phyloP scores from a whole-genome alignment of 2,113 vertebrate species.

The Steatornis caripensis region DNA sequence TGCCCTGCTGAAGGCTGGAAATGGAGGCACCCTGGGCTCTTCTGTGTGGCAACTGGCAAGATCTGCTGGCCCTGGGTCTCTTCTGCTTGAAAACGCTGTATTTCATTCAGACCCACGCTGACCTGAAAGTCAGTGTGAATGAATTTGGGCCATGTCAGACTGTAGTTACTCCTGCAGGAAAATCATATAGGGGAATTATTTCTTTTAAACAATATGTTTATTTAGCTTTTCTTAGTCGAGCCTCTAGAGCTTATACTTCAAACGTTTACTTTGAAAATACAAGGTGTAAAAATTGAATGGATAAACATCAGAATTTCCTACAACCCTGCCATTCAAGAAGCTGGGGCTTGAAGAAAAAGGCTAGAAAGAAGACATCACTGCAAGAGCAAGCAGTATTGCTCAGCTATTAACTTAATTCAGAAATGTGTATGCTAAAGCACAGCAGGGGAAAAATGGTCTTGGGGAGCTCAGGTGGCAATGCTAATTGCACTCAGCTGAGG shows the following conservation, averaged over 20 bases:
- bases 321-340: background rate
- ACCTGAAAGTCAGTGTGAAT: background rate
- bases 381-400: background rate
- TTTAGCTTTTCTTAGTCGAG: background rate
- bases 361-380: background rate
- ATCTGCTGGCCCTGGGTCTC: background rate
- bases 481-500: background rate
- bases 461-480: background rate
- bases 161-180: background rate
- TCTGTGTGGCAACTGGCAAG: background rate
- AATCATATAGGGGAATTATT: background rate
- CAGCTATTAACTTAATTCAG: background rate
- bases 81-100: background rate
- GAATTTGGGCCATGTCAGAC: background rate
- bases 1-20: background rate
- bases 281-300: background rate
- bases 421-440: background rate
- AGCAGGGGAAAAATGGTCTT: background rate
- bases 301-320: background rate
- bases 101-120: background rate
- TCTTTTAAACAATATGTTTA: background rate
- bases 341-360: background rate
- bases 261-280: background rate
- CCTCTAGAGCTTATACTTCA: background rate
- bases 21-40: fast-evolving